phyloP scores from a whole-genome alignment of 2,797 vertebrate species.

The Morelia viridis region DNA sequence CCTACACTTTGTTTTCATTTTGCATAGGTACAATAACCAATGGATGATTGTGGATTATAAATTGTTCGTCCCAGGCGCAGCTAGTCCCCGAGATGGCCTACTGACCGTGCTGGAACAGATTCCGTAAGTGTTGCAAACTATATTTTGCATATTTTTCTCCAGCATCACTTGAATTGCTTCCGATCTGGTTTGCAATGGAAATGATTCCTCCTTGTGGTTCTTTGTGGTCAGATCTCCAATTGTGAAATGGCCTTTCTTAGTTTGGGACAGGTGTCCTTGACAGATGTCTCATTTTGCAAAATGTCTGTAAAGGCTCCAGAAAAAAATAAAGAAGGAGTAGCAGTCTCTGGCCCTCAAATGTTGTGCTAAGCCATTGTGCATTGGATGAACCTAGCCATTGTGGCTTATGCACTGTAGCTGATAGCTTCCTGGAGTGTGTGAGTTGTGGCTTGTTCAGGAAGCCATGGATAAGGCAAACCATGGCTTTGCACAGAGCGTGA shows the following conservation, averaged over 20 bases:
- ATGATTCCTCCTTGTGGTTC: neutral
- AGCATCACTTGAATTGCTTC: too few relatives aligned
- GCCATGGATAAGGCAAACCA: too few relatives aligned
- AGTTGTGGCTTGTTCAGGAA: too few relatives aligned
- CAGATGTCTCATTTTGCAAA: neutral
- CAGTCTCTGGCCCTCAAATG: neutral
- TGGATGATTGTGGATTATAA: slow-evolving; percentile 98
- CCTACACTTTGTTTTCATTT: neutral
- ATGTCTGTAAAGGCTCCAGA: neutral
- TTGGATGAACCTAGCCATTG: too few relatives aligned
- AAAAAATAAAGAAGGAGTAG: too few relatives aligned
- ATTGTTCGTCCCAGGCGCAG: slow-evolving; percentile 74
- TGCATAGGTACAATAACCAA: slow-evolving; percentile 91
- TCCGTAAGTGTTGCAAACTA: slow-evolving; percentile 78
- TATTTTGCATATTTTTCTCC: neutral
- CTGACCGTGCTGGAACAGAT: slow-evolving; percentile 92
- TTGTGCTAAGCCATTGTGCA: neutral
- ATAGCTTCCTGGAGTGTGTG: too few relatives aligned
- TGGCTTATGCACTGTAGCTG: too few relatives aligned
- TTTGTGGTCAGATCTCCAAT: neutral
- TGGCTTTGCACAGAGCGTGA: too few relatives aligned
- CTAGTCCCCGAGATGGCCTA: slow-evolving; percentile 63
- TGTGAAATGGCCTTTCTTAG: neutral
- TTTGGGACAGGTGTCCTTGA: neutral
- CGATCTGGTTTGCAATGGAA: too few relatives aligned